Evolutionary conservation across 2,797 vertebrate genomes (phyloP), one percentile per base, ranked within the genome.

Genomic region (Brachymystax lenok): DNA sequence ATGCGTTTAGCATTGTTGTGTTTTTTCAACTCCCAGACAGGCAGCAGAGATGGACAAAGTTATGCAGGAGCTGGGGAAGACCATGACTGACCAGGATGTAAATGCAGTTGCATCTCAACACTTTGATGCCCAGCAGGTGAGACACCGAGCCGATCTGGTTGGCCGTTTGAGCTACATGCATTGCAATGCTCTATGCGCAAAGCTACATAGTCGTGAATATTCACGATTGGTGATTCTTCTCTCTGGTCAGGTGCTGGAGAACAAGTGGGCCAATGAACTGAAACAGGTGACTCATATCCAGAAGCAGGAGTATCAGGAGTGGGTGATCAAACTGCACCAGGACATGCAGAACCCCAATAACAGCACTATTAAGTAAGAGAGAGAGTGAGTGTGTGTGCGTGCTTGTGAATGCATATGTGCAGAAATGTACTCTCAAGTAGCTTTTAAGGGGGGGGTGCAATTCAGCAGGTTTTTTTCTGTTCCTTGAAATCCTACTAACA

Each of bases 221-320:
- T 14, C 5, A 68, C 7, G 30, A 19, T 17, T 35, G 30, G 30
- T 19, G 16, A 33, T 68, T 33, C 28, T 17, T 68, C 28, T 35
- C 27, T 68, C 28, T 68, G 66, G 54, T 19, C 80, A 99, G 98
- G 95, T 95, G 71, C 85, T 99, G 87, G 98, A 99, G 88, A 98
- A 95, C 89, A 98, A 97, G 79, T 99, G 98, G 98, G 94, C 93
- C 71, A 98, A 91, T 91, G 98, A 99, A 88, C 88, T 98, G 74
- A 98, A 97, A 84, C 98, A 99, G 27, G 96, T 98, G 12, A 96
- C 95, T 1, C 91, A 92, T 59, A 99, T 99, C 84, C 98, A 99
- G 84, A 99, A 99, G 83, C 97, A 98, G 50, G 98, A 99, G 73
- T 99, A 99, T 89, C 98, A 98, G 86, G 96, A 98, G 68, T 99